These are phyloP conservation scores for Tragelaphus imberbis DNA, from an alignment of 2,113 vertebrate genomes.

Conservation along the genomic window DNA sequence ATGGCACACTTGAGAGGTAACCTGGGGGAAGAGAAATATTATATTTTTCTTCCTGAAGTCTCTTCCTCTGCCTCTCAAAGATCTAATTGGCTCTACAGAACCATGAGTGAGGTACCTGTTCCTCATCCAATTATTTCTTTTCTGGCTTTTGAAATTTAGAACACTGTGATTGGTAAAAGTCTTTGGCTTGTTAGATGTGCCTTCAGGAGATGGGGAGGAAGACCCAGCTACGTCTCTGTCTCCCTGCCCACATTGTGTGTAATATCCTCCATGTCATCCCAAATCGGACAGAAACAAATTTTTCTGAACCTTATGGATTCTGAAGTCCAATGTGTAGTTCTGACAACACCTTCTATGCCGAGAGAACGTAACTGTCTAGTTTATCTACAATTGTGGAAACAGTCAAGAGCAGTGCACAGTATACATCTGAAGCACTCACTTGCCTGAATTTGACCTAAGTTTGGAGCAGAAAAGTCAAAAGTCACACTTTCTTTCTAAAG, in stretches of 20 bases:
- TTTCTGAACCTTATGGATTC: neutral
- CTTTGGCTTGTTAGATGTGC: neutral
- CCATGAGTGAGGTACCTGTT: neutral
- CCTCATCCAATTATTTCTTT: neutral
- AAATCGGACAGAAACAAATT: neutral
- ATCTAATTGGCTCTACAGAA: neutral
- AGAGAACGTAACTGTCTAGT: neutral
- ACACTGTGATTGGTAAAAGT: neutral
- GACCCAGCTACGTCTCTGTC: too few species aligned
- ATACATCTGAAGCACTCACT: too few species aligned
- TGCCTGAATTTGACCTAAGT: neutral
- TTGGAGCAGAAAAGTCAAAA: neutral
- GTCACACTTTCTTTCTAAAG: neutral
- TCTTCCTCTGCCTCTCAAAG: neutral
- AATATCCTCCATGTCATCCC: neutral
- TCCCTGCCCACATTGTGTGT: neutral
- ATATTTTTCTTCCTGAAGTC: neutral
- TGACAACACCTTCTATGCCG: neutral
- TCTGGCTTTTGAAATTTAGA: neutral
- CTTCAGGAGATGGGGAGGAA: neutral
- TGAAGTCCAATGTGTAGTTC: neutral
- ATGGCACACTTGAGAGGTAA: neutral
- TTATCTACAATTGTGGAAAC: neutral
- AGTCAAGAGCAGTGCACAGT: neutral
- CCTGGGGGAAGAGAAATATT: neutral